Percentiles rank a stretch among this genome's conserved stretches.
These are phyloP conservation scores for Xylophagus ater DNA, from an alignment of 2,888 invertebrate genomes.

Conservation along the genomic window DNA sequence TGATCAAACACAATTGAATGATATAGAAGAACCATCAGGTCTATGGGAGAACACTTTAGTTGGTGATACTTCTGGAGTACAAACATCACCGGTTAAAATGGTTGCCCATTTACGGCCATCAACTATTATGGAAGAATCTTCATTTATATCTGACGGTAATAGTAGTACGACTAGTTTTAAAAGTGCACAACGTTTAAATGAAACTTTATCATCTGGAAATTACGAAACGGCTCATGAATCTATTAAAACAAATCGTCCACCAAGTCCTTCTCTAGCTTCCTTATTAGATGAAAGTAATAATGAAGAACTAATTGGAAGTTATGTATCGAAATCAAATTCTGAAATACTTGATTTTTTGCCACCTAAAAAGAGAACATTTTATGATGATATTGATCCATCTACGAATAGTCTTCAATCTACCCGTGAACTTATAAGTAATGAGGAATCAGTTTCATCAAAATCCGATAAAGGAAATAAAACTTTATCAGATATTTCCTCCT, in stretches of 20 bases:
- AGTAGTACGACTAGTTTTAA: conserved; percentile 9
- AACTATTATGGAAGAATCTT: conserved; percentile 32
- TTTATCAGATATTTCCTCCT: conserved; percentile 7
- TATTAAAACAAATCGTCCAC: neutral
- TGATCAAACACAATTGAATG: conserved; percentile 32
- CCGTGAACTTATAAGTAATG: neutral
- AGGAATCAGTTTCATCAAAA: neutral
- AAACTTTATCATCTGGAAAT: conserved; percentile 22
- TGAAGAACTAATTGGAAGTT: too few relatives aligned
- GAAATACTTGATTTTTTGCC: conserved; percentile 7
- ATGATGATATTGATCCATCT: neutral
- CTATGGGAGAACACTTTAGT: conserved; percentile 33
- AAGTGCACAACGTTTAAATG: conserved; percentile 20
- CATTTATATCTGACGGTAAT: conserved; percentile 2
- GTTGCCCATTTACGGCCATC: conserved; percentile 35
- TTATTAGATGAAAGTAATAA: conserved; percentile 3
- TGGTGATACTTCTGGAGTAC: conserved; percentile 18
- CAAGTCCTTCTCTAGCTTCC: conserved; percentile 3
- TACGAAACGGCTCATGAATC: conserved; percentile 31
- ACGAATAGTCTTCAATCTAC: conserved; percentile 1
- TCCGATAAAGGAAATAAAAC: conserved; percentile 6
- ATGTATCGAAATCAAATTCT: too few relatives aligned
- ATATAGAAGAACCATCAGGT: conserved; percentile 33
- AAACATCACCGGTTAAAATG: conserved; percentile 35
- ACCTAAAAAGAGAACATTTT: neutral